Evolutionary conservation across 30 jellyfish, hydroid and myxozoan genomes (phyloP).

Genomic region (Hydractinia echinata): DNA sequence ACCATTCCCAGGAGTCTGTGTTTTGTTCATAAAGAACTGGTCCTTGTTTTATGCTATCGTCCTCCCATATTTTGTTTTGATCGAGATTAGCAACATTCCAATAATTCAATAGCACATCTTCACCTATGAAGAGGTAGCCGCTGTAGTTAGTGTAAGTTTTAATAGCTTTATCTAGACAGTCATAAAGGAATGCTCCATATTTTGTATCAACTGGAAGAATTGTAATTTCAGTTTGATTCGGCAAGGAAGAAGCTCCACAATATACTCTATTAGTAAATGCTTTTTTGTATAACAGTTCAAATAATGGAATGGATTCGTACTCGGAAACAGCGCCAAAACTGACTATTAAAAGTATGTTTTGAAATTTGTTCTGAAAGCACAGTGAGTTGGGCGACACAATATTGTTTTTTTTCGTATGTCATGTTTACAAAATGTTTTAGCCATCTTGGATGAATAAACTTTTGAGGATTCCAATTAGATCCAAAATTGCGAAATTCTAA

Average conservation of each 20-base stretch:
- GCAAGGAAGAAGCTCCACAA: conserved; percentile 58
- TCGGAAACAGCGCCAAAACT: conserved; percentile 60
- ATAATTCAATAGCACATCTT: conserved; percentile 57
- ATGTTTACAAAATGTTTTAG: not conserved
- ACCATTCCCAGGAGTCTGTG: conserved; percentile 88
- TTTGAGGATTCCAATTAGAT: conserved; percentile 4
- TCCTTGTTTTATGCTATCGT: conserved; percentile 42
- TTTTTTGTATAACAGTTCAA: conserved; percentile 69
- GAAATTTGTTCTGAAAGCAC: conserved; percentile 51
- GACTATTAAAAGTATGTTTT: conserved; percentile 52
- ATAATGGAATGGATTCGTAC: conserved; percentile 83
- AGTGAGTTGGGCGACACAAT: not conserved
- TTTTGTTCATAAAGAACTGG: conserved; percentile 78
- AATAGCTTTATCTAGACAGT: conserved; percentile 66
- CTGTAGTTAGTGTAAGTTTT: conserved; percentile 40
- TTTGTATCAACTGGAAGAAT: conserved; percentile 62
- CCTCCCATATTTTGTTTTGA: conserved; percentile 55
- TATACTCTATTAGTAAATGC: conserved; percentile 62
- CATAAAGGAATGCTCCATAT: conserved; percentile 89
- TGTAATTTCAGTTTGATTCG: conserved; percentile 48
- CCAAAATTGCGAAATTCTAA: not conserved
- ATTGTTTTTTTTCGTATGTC: not conserved
- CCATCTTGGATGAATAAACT: conserved; percentile 10
- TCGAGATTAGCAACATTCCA: conserved; percentile 51
- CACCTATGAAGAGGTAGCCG: conserved; percentile 83